phyloP scores from a whole-genome alignment of 2,888 invertebrate genomes.

The Horisme vitalbata region DNA sequence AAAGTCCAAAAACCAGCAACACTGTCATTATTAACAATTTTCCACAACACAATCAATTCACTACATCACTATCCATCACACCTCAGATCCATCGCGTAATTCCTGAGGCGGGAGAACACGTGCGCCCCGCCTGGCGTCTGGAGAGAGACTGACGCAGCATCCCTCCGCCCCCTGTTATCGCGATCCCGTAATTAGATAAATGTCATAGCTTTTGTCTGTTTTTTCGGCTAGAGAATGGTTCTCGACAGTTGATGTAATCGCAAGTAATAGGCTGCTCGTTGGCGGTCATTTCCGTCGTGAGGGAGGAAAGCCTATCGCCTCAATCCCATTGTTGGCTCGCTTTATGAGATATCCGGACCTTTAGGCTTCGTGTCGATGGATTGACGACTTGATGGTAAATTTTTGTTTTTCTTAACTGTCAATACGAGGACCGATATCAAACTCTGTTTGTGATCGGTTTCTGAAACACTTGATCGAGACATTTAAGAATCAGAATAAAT shows the following conservation, averaged over 20 bases:
- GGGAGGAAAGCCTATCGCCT: slow-evolving; percentile 5
- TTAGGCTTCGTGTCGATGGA: slow-evolving; percentile 2
- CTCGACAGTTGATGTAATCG: slow-evolving; percentile 49
- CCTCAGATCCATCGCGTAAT: slow-evolving; percentile 25
- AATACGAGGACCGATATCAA: no score
- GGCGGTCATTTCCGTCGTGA: slow-evolving; percentile 36
- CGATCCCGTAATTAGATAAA: slow-evolving; percentile 80
- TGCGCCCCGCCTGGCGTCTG: slow-evolving; percentile 35
- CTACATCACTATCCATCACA: slow-evolving; percentile 31
- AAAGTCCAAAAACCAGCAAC: slow-evolving; percentile 55
- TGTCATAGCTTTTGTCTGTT: slow-evolving; percentile 76
- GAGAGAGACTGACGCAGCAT: slow-evolving; percentile 62
- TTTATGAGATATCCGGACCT: slow-evolving; percentile 12
- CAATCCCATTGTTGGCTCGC: slow-evolving; percentile 3
- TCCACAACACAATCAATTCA: slow-evolving; percentile 34
- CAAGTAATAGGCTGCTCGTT: slow-evolving; percentile 38
- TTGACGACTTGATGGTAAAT: slow-evolving; percentile 7
- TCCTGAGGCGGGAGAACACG: slow-evolving; percentile 1
- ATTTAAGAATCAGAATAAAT: no score
- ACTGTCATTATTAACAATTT: slow-evolving; percentile 49
- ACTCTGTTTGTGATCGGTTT: no score
- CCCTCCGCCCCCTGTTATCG: slow-evolving; percentile 60
- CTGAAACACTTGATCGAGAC: no score
- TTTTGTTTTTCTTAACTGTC: no score
- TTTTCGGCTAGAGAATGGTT: slow-evolving; percentile 47